A percentile compares a stretch with the other conserved stretches of the same genome.
Evolutionary conservation across 1,140 invertebrate genomes (phyloP).

Genomic region (Rhynchophorus ferrugineus): DNA sequence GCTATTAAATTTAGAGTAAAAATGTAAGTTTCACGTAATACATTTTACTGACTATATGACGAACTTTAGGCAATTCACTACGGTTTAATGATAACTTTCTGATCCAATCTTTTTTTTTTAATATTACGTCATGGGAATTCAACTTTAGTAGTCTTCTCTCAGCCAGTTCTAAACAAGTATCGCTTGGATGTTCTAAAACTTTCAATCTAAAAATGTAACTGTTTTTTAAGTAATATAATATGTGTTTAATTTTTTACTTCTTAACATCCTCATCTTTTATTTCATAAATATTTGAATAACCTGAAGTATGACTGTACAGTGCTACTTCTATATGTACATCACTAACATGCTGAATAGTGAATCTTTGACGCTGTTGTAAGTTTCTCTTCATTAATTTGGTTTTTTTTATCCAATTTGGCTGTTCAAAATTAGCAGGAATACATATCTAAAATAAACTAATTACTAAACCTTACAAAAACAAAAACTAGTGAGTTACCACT

Average conservation of each 20-base stretch:
- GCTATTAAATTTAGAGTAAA: too few relatives aligned
- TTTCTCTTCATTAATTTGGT: slow-evolving; percentile 67
- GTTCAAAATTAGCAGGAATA: slow-evolving; percentile 50
- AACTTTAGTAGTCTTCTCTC: slow-evolving; percentile 33
- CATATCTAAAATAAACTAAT: slow-evolving; percentile 27
- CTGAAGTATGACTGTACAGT: slow-evolving; percentile 28
- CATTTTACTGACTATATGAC: slow-evolving; percentile 24
- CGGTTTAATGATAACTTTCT: slow-evolving; percentile 29
- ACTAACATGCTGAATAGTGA: slow-evolving; percentile 52
- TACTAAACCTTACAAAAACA: slow-evolving; percentile 1
- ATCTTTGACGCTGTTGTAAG: slow-evolving; percentile 54
- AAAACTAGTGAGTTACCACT: slow-evolving; percentile 28
- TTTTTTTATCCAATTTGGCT: slow-evolving; percentile 67
- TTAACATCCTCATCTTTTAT: slow-evolving; percentile 32
- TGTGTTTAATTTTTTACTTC: slow-evolving; percentile 24
- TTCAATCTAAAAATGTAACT: slow-evolving; percentile 31
- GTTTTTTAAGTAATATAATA: background rate
- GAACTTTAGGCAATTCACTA: slow-evolving; percentile 27
- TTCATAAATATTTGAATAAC: slow-evolving; percentile 26
- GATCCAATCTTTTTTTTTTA: slow-evolving; percentile 36
- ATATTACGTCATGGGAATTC: slow-evolving; percentile 27
- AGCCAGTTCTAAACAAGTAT: slow-evolving; percentile 28
- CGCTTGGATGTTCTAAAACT: slow-evolving; percentile 30
- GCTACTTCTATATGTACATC: slow-evolving; percentile 42
- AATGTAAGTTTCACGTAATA: too few relatives aligned